Base-by-base conservation (phyloP, 2,888 invertebrate genomes). In the Leptopilina syphax region DNA sequence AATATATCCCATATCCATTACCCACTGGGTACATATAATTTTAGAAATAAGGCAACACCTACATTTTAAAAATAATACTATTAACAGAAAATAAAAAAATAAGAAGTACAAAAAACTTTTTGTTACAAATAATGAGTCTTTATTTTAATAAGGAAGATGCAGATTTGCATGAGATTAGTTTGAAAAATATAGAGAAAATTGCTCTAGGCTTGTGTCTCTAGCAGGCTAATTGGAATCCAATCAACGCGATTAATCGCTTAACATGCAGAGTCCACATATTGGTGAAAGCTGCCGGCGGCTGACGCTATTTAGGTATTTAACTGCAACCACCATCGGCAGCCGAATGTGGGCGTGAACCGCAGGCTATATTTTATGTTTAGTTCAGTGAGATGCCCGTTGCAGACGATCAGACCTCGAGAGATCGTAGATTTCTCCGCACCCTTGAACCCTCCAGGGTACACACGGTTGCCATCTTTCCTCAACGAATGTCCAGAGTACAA, bases 201-300 rank as follows among this genome's bases (percentile, higher is more conserved):
- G 63, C 67, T 79, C 50, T 57, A 24, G 65, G 70, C 57, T 65
- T 41, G 47, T 86, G 87, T 87, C 88, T 85, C 87, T 87, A 86
- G 85, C 88, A 84, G 86, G 82, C 87, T 90, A 90, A 91, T 90
- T 91, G 90, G 86, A 90, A 89, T 89, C 89, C 90, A 90, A 90
- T 91, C 89, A 88, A 85, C 82, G 86, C 87, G 87, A 90, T 90
- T 90, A 90, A 91, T 91, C 87, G 89, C 86, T 87, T 86, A 87
- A 88, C 87, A 89, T 85, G 85, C 86, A 85, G 84, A 80, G 83
- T 78, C 82, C 85, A 82, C 84, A 79, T 84, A 85, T 80, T 79
- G 70, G 67, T 65, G 65, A 54, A 77, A 66, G 82, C 76, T 76
- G 80, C 70, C 78, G 77, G 79, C 66, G 76, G 81, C 80, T 80